Conservation (phyloP, 2,113 vertebrate species). For the Theropithecus gelada region DNA sequence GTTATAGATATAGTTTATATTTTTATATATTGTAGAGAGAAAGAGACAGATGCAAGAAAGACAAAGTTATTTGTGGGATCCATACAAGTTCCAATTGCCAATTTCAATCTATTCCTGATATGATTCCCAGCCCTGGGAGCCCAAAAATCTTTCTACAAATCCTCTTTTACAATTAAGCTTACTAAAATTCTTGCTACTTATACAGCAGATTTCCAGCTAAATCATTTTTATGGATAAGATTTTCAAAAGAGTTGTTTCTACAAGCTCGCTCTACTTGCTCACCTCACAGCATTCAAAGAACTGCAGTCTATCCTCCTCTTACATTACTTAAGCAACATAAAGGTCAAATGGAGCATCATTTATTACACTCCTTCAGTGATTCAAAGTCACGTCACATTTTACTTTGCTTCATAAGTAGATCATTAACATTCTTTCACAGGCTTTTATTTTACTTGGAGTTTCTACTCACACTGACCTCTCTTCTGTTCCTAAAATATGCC, state of each 20-base stretch:
- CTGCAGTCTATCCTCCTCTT: background rate
- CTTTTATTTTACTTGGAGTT: background rate
- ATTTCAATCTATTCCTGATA: background rate
- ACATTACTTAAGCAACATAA: background rate
- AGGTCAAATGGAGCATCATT: background rate
- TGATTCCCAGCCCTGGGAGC: background rate
- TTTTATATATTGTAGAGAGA: too few species aligned
- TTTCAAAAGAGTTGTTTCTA: background rate
- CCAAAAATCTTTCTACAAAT: background rate
- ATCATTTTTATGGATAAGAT: background rate
- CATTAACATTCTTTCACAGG: background rate
- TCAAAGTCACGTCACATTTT: background rate
- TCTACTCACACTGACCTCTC: background rate
- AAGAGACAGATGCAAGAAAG: background rate
- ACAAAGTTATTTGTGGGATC: background rate
- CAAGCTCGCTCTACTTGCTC: background rate
- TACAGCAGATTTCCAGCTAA: background rate
- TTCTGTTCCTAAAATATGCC: background rate
- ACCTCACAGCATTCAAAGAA: background rate
- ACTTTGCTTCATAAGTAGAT: background rate
- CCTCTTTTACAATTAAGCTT: background rate
- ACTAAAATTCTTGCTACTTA: background rate
- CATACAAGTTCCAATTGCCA: background rate
- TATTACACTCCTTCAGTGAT: background rate
- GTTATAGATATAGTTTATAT: too few species aligned